Conservation (phyloP, 2,113 vertebrate species). For the Cynopterus brachyotis region DNA sequence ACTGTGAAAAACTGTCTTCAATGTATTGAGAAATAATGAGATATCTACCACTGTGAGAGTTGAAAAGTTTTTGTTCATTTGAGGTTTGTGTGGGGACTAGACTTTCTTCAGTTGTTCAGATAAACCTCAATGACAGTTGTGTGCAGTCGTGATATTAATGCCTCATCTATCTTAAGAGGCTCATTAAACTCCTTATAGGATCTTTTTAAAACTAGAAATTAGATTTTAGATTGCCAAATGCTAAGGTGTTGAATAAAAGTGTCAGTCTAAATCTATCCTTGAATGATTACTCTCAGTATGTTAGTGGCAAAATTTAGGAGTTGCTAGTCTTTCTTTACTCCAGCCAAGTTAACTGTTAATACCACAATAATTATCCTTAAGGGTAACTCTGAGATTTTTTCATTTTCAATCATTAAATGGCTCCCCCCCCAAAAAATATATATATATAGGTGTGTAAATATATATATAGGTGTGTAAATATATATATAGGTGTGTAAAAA, state of each 20-base stretch:
- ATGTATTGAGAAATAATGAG: background rate
- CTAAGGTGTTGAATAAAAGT: background rate
- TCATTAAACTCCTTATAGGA: background rate
- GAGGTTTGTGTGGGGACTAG: background rate
- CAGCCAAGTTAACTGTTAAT: background rate
- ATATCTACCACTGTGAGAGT: background rate
- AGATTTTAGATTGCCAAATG: background rate
- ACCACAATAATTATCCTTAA: background rate
- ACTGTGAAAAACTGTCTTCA: background rate
- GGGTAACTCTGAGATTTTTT: background rate
- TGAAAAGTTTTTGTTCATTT: background rate
- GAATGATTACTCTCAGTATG: background rate
- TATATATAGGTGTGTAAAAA: no score
- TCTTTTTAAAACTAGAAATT: background rate
- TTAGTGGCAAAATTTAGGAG: background rate
- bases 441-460: no score
- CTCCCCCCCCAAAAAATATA: background rate
- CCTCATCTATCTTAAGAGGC: background rate
- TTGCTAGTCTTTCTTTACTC: background rate
- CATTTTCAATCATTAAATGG: background rate
- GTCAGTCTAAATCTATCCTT: background rate
- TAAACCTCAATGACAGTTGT: background rate
- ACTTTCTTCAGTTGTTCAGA: background rate
- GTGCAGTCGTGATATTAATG: background rate
- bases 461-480: no score